Percentiles rank a stretch among this genome's conserved stretches.
Evolutionary conservation across 2,797 vertebrate species (phyloP).

Genomic region (Geotrypetes seraphini): DNA sequence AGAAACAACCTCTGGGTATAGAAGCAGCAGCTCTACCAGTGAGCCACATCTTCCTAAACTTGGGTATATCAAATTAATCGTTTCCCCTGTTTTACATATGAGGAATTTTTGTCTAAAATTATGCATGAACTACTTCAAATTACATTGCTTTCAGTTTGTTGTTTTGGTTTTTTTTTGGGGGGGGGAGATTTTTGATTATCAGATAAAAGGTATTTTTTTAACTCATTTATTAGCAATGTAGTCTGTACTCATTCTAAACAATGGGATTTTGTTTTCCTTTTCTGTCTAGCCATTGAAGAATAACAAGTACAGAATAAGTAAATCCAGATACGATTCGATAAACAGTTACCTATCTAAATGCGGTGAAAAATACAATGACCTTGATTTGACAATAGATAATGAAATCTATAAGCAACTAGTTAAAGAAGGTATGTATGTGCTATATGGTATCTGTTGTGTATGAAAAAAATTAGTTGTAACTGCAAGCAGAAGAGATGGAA

Average conservation of each 20-base stretch:
- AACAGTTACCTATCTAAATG: conserved; percentile 95
- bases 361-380: conserved; percentile 95
- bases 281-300: conserved; percentile 79
- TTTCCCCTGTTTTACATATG: no score
- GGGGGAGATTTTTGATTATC: neutral
- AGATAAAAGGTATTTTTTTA: neutral
- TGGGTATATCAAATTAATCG: no score
- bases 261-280: neutral
- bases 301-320: conserved; percentile 87
- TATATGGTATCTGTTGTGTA: neutral
- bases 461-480: no score
- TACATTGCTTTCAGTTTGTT: no score
- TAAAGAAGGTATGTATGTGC: conserved; percentile 66
- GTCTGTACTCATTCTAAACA: no score
- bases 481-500: no score
- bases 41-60: no score
- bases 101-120: no score
- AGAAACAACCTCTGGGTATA: no score
- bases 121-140: no score
- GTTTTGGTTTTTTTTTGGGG: no score
- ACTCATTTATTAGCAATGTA: neutral
- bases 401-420: conserved; percentile 83
- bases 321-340: conserved; percentile 96
- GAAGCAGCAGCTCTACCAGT: no score
- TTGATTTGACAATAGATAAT: conserved; percentile 86